Conservation (phyloP, 2,113 vertebrate genomes). For the Antechinus stuartii region DNA sequence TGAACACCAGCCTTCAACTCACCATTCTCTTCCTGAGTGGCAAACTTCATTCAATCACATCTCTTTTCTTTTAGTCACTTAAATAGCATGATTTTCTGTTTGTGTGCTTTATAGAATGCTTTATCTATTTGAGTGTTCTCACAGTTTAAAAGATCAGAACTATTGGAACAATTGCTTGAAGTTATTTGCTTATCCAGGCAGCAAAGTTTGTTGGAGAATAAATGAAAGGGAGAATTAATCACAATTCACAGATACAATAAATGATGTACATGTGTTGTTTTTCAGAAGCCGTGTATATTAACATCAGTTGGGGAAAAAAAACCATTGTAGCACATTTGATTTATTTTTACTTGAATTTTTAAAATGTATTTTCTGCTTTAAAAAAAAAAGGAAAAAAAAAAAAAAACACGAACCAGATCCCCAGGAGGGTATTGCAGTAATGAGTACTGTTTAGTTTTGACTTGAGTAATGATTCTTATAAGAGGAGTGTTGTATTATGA, state of each 20-base stretch:
- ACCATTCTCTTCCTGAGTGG: neutral
- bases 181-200: neutral
- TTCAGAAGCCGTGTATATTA: neutral
- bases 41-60: neutral
- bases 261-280: neutral
- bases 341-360: neutral
- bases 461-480: slow-evolving; percentile 15
- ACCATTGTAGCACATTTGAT: neutral
- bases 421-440: neutral
- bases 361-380: neutral
- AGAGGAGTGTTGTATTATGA: neutral
- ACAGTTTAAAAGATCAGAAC: neutral
- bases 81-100: neutral
- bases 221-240: neutral
- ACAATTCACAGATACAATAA: neutral
- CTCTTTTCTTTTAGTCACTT: neutral
- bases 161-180: neutral
- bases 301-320: neutral
- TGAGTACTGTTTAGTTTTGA: slow-evolving; percentile 1
- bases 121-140: neutral
- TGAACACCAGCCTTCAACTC: neutral
- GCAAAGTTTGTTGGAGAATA: neutral
- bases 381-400: neutral
- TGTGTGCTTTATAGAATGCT: neutral
- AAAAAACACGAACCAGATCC: neutral